Base-by-base conservation (phyloP, 2,797 vertebrate genomes). In the Eupleurogrammus muticus region DNA sequence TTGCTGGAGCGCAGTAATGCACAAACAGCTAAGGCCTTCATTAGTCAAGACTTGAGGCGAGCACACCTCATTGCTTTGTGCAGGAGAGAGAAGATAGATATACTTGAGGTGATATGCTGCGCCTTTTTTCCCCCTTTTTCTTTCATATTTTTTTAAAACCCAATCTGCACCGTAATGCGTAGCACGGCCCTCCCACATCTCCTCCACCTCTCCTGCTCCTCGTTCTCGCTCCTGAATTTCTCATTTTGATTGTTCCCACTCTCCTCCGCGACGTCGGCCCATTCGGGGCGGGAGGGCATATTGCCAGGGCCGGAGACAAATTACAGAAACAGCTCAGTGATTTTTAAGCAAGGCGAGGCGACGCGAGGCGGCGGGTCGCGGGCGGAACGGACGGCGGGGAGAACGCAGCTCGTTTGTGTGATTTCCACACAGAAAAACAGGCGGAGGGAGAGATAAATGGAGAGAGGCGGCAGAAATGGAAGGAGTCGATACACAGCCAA, bases 341-440 rank as follows among this genome's bases (percentile, higher is more conserved):
- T 44, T 44, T 44, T 80, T 19, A 61, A 67, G 60, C 12, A 1
- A 66, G n/a, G 36, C 21, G 53, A 56, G 28, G 28, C 55, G 28
- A 64, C 57, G 70, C 32, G 47, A 63, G 58, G 54, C 55, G 24
- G 63, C 38, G 58, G 55, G n/a, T 66, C 9, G 1, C 5, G 3
- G 65, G 23, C 5, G 5, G 61, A 70, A 36, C 12, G 17, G 50
- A 52, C 68, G 63, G 49, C 34, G 6, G 40, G 34, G 28, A 54
- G 74, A 59, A 81, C n/a, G 17, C 32, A n/a, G 68, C 54, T 55
- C 16, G 51, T 77, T 77, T 11, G 20, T 79, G 73, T 60, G 35
- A 73, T 71, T 83, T 58, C 51, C 6, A 38, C 47, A 82, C 23
- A 55, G 64, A 75, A 79, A 79, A 75, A 67, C 66, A 62, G 51